Percentiles rank a stretch among this genome's conserved stretches.
phyloP scores from a whole-genome alignment of 1,140 invertebrate genomes.

The Ceratosolen fusciceps region DNA sequence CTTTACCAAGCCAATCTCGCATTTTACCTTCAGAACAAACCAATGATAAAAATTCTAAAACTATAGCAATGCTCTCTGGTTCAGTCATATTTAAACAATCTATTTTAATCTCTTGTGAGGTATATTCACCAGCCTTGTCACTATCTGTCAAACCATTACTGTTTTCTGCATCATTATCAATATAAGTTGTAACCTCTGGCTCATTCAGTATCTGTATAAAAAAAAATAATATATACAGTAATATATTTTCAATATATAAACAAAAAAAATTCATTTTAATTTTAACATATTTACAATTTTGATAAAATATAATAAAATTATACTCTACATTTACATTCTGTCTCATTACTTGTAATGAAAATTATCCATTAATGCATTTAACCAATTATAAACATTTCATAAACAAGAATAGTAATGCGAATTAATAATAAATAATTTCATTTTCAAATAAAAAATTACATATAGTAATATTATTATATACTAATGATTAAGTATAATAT shows the following conservation, averaged over 20 bases:
- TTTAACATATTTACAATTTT: not conserved
- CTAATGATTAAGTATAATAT: too few species aligned
- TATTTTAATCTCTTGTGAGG: slow-evolving; percentile 35
- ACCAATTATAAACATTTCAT: too few species aligned
- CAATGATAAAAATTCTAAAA: slow-evolving; percentile 86
- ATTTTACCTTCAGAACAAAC: slow-evolving; percentile 84
- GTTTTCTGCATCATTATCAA: slow-evolving; percentile 1
- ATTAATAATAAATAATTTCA: too few species aligned
- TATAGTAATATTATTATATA: too few species aligned
- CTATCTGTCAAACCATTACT: slow-evolving; percentile 66
- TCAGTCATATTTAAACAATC: slow-evolving; percentile 67
- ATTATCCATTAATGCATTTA: too few species aligned
- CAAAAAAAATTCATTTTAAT: not conserved
- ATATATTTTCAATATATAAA: too few species aligned
- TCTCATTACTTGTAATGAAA: too few species aligned
- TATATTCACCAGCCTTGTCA: slow-evolving; percentile 66
- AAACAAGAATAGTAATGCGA: too few species aligned
- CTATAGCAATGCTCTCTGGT: slow-evolving; percentile 74
- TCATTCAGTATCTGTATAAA: slow-evolving; percentile 8
- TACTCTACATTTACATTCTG: too few species aligned
- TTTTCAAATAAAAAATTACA: too few species aligned
- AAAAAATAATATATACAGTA: not conserved
- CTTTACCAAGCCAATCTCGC: slow-evolving; percentile 88
- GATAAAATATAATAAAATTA: too few species aligned
- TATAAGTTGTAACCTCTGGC: not conserved